A percentile compares a stretch with the other conserved stretches of the same genome.
Conservation (phyloP, 2,797 vertebrate genomes). For the Brachyalestes nurse region DNA sequence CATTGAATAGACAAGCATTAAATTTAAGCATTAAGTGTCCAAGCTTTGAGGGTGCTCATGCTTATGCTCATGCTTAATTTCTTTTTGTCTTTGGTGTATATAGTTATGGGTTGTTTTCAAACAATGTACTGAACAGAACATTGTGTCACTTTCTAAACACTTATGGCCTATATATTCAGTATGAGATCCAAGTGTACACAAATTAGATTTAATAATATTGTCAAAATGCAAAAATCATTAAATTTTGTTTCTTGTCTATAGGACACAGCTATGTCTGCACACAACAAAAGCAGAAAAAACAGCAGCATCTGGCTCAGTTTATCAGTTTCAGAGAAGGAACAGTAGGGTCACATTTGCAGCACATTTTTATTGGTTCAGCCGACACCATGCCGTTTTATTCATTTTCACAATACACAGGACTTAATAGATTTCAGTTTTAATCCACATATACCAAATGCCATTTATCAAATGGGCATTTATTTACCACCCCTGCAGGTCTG, state of each 20-base stretch:
- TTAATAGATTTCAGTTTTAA: slow-evolving; percentile 52
- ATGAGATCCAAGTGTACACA: neutral
- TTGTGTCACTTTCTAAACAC: neutral
- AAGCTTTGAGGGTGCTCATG: no score
- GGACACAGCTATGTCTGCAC: neutral
- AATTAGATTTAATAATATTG: no score
- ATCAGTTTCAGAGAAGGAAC: slow-evolving; percentile 11
- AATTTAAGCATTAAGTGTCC: no score
- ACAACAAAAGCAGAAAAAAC: slow-evolving; percentile 8
- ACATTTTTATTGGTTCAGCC: slow-evolving; percentile 26
- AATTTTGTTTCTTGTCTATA: neutral
- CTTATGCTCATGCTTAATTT: no score
- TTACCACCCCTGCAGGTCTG: slow-evolving; percentile 46
- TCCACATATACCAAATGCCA: slow-evolving; percentile 48
- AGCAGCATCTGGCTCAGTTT: slow-evolving; percentile 6
- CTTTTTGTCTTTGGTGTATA: no score
- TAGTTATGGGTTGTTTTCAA: no score
- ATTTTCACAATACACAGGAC: slow-evolving; percentile 39
- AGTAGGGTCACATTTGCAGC: slow-evolving; percentile 33
- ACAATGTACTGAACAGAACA: no score
- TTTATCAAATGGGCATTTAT: slow-evolving; percentile 47
- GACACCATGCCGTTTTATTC: slow-evolving; percentile 49
- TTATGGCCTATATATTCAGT: neutral
- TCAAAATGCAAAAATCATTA: neutral
- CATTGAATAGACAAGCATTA: no score